phyloP scores from a whole-genome alignment of 2,888 invertebrate species.

The Eupithecia inturbata region DNA sequence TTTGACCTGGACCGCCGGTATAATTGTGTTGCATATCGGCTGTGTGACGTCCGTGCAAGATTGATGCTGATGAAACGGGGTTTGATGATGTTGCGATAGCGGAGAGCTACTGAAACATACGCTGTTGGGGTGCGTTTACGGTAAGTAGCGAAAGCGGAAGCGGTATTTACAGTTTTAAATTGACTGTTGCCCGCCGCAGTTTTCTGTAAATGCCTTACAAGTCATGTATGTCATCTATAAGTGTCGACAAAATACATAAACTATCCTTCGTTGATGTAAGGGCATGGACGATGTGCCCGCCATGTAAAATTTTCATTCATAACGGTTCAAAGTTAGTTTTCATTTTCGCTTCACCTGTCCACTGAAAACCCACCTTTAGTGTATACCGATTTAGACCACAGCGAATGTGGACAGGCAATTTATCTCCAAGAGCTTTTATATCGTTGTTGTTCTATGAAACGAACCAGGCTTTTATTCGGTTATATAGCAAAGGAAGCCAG shows the following conservation, averaged over 20 bases:
- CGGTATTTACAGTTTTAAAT: not conserved
- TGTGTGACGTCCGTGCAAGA: conserved; percentile 51
- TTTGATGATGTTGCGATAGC: conserved; percentile 36
- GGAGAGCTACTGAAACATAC: not conserved
- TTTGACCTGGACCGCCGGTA: conserved; percentile 49
- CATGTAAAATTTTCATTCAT: not conserved
- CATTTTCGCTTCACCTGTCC: not conserved
- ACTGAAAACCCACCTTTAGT: not conserved
- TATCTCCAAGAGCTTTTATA: not conserved
- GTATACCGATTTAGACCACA: not conserved
- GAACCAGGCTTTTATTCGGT: not conserved
- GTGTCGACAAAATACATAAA: not conserved
- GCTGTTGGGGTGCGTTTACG: not conserved
- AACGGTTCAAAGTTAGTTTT: not conserved
- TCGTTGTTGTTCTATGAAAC: not conserved
- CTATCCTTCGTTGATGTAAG: not conserved
- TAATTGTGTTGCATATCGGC: conserved; percentile 54
- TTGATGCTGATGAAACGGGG: conserved; percentile 49
- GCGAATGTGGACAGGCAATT: conserved; percentile 1
- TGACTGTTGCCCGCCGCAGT: not conserved
- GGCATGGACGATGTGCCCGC: not conserved
- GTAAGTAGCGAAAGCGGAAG: not conserved
- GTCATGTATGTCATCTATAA: not conserved
- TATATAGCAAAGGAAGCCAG: not conserved
- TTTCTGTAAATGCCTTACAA: not conserved